Percentiles rank a stretch among this genome's conserved stretches.
These are phyloP conservation scores for Corythornis madagascariensis DNA, from an alignment of 2,113 vertebrate genomes.

Conservation along the genomic window DNA sequence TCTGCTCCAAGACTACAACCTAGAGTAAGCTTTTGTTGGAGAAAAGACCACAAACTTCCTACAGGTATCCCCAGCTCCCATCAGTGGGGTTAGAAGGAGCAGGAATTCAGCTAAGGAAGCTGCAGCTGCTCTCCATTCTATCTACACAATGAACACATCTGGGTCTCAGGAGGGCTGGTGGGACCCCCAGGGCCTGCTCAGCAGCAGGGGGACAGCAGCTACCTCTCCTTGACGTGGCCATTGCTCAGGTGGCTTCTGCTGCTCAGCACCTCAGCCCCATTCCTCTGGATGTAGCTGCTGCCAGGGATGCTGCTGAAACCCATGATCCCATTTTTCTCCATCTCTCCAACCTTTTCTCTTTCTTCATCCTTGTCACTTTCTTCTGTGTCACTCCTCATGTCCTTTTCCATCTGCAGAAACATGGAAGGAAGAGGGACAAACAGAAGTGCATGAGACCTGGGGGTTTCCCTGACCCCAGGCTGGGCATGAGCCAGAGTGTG, in stretches of 20 bases:
- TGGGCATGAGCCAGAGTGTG: no score
- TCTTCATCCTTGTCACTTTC: conserved; percentile 74
- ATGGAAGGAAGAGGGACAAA: conserved; percentile 79
- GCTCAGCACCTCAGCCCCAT: background rate
- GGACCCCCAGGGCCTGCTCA: background rate
- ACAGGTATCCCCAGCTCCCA: background rate
- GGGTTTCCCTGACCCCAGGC: no score
- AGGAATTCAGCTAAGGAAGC: background rate
- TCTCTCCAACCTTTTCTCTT: conserved; percentile 1
- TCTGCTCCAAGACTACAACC: background rate
- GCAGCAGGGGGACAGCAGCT: background rate
- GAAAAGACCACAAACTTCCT: background rate
- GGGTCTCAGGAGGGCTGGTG: background rate
- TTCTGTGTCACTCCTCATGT: conserved; percentile 91
- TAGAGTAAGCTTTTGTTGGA: background rate
- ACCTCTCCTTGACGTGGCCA: conserved; percentile 36
- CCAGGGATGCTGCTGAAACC: conserved; percentile 54
- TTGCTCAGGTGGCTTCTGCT: conserved; percentile 29
- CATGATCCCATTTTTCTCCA: conserved; percentile 53
- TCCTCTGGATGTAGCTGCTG: conserved; percentile 73
- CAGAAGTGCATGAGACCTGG: no score
- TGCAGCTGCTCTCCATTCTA: background rate
- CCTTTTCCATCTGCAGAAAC: conserved; percentile 84
- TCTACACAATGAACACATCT: conserved; percentile 7
- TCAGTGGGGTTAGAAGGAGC: background rate